Evolutionary conservation across 2,113 vertebrate genomes (phyloP).

Genomic region (Chamaea fasciata): DNA sequence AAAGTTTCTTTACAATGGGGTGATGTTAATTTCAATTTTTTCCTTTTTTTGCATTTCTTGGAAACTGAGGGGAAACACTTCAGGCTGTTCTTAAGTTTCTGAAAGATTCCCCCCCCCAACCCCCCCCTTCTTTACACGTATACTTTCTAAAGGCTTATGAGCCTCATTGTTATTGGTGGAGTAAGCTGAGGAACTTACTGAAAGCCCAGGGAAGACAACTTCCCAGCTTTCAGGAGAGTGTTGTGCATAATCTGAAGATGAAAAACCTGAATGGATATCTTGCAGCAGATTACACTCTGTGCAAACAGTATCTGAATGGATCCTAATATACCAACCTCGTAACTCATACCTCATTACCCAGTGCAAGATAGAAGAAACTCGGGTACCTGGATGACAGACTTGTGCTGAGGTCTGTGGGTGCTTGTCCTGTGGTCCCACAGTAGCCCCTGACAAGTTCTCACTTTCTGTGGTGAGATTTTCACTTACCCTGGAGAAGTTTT

Average conservation of each 20-base stretch:
- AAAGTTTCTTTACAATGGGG: not conserved
- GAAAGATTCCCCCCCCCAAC: not conserved
- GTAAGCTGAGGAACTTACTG: not conserved
- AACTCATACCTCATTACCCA: not conserved
- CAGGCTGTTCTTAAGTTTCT: not conserved
- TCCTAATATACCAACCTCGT: not conserved
- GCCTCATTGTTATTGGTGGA: not conserved
- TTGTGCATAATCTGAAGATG: not conserved
- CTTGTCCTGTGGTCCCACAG: not conserved
- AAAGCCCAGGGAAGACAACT: not conserved
- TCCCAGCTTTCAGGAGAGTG: not conserved
- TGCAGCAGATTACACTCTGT: not conserved
- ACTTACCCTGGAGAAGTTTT: not conserved
- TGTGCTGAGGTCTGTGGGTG: not conserved
- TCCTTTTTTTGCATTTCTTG: not conserved
- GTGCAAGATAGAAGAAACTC: not conserved
- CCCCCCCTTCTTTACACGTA: not conserved
- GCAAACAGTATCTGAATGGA: not conserved
- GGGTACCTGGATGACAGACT: not conserved
- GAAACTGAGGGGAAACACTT: not conserved
- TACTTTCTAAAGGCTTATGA: not conserved
- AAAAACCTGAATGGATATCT: not conserved
- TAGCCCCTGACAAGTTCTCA: not conserved
- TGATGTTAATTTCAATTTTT: not conserved
- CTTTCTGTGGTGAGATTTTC: not conserved